phyloP scores from a whole-genome alignment of 37 sponge, comb jelly and placozoan genomes.

The Hormiphora californensis region DNA sequence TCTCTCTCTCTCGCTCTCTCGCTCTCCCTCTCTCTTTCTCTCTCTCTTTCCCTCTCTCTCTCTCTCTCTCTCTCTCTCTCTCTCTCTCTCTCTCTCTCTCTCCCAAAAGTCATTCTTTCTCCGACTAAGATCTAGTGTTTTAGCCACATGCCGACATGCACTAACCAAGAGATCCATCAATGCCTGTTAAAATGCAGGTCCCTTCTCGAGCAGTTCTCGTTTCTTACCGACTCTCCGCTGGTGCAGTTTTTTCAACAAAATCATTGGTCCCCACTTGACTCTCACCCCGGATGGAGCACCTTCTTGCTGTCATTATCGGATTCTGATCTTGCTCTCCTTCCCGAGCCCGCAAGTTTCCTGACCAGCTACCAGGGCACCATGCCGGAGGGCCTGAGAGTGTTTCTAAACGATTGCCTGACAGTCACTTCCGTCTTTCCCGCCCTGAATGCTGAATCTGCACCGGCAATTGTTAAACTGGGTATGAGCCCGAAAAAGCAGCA shows the following conservation, averaged over 20 bases:
- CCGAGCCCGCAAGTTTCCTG: background rate
- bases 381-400: too few species aligned
- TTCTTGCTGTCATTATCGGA: background rate
- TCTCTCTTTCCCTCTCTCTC: too few species aligned
- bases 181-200: background rate
- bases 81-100: constrained; percentile 20
- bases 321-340: background rate
- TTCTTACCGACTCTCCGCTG: background rate
- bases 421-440: too few species aligned
- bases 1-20: too few species aligned
- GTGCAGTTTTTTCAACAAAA: constrained; percentile 9
- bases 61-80: too few species aligned
- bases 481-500: constrained; percentile 53
- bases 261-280: background rate
- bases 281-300: background rate
- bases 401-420: too few species aligned
- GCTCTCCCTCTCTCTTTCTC: too few species aligned
- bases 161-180: too few species aligned
- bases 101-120: background rate
- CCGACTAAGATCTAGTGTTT: background rate
- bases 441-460: background rate
- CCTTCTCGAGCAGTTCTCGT: background rate
- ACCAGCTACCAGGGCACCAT: too few species aligned
- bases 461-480: background rate
- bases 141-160: background rate